phyloP scores from a whole-genome alignment of 1,140 invertebrate genomes.

The Mactra quadrangularis region DNA sequence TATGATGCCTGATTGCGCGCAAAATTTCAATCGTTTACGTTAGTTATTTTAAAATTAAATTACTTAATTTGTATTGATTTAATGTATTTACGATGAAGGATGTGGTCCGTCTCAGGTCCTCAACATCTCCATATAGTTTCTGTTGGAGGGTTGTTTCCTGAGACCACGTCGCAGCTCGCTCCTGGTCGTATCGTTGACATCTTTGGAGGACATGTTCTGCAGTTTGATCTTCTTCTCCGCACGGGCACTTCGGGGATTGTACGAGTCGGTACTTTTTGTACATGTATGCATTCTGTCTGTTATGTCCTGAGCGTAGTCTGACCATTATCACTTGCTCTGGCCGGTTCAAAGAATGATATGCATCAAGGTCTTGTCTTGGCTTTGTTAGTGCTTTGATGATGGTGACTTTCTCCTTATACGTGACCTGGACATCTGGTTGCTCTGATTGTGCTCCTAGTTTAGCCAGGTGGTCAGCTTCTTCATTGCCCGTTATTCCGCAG shows the following conservation, averaged over 20 bases:
- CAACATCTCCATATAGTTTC: conserved; percentile 24
- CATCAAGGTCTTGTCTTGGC: conserved; percentile 17
- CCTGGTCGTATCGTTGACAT: conserved; percentile 2
- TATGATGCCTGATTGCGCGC: too few species aligned
- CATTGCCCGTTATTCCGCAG: conserved; percentile 36
- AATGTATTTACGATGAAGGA: conserved; percentile 65
- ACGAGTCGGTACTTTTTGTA: conserved; percentile 33
- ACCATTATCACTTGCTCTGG: conserved; percentile 29
- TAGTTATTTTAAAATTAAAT: too few species aligned
- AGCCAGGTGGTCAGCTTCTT: conserved; percentile 43
- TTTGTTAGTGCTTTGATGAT: conserved; percentile 34
- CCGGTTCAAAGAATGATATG: conserved; percentile 24
- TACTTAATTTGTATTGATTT: neutral
- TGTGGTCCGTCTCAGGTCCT: conserved; percentile 26
- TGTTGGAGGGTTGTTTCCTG: conserved; percentile 4
- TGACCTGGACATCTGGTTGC: conserved; percentile 20
- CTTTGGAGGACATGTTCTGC: too few species aligned
- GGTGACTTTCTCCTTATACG: conserved; percentile 12
- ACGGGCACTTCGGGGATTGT: too few species aligned
- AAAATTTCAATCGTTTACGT: too few species aligned
- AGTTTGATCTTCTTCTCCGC: too few species aligned
- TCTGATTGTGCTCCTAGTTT: conserved; percentile 23
- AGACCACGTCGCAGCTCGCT: conserved; percentile 35
- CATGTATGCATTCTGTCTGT: conserved; percentile 32
- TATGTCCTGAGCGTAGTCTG: conserved; percentile 40